These are phyloP conservation scores for Altica lythri DNA, from an alignment of 2,888 invertebrate genomes.

Conservation along the genomic window DNA sequence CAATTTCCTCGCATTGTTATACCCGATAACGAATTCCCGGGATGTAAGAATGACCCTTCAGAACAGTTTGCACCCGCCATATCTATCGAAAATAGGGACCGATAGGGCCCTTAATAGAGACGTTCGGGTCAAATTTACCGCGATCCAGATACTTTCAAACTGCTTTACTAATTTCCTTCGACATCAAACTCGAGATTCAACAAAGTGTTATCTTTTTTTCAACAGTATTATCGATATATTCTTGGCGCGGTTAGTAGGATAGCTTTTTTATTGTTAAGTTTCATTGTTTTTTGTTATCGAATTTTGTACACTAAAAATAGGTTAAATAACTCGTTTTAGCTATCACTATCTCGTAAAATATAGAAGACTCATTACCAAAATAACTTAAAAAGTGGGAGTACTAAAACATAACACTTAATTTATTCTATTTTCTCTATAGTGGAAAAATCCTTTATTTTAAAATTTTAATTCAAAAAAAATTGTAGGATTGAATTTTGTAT, in stretches of 20 bases:
- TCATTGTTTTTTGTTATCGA: background rate
- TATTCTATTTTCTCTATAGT: too few relatives aligned
- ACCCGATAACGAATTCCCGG: slow-evolving; percentile 18
- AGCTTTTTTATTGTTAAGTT: background rate
- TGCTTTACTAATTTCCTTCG: slow-evolving; percentile 36
- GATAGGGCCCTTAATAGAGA: slow-evolving; percentile 51
- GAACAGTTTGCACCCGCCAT: slow-evolving; percentile 39
- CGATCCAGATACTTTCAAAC: slow-evolving; percentile 45
- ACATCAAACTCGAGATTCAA: slow-evolving; percentile 32
- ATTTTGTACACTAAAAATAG: too few relatives aligned
- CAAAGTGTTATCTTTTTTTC: slow-evolving; percentile 35
- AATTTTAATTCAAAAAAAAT: too few relatives aligned
- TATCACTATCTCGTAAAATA: too few relatives aligned
- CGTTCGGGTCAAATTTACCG: slow-evolving; percentile 54
- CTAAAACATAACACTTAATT: too few relatives aligned
- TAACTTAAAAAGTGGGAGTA: too few relatives aligned
- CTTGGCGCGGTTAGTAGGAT: background rate
- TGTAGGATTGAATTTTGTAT: too few relatives aligned
- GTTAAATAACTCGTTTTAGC: too few relatives aligned
- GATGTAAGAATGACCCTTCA: slow-evolving; percentile 33
- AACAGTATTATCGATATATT: slow-evolving; percentile 16
- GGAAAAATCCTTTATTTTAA: too few relatives aligned
- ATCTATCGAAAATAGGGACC: slow-evolving; percentile 45
- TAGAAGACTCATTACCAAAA: too few relatives aligned
- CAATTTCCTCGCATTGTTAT: slow-evolving; percentile 46